Conservation (phyloP, 2,113 vertebrate genomes). For the Perccottus glenii region DNA sequence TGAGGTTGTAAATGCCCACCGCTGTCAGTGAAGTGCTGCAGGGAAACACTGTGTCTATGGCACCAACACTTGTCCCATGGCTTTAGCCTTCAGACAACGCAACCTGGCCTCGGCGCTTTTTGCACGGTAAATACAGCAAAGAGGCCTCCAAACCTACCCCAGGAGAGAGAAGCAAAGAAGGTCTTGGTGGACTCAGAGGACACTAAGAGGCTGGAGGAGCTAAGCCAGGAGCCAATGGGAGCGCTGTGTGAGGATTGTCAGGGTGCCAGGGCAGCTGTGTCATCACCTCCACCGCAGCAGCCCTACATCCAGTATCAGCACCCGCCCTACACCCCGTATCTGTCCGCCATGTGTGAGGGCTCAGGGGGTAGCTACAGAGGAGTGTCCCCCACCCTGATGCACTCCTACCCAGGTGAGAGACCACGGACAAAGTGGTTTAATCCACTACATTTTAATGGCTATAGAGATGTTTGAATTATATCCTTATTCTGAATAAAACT, state of each 20-base stretch:
- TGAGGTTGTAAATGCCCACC: slow-evolving; percentile 60
- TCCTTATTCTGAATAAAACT: no score
- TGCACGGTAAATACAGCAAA: slow-evolving; percentile 92
- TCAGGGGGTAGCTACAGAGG: slow-evolving; percentile 90
- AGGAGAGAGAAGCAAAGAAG: slow-evolving; percentile 13
- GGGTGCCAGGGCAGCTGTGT: slow-evolving; percentile 85
- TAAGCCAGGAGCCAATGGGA: slow-evolving; percentile 85
- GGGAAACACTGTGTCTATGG: slow-evolving; percentile 69
- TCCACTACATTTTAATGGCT: no score
- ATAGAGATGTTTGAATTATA: no score
- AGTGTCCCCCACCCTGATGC: slow-evolving; percentile 93
- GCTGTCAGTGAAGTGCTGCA: slow-evolving; percentile 67
- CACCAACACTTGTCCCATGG: slow-evolving; percentile 77
- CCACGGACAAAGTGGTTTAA: no score
- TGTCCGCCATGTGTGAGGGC: slow-evolving; percentile 91
- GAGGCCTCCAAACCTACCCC: slow-evolving; percentile 81
- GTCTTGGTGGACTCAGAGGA: slow-evolving; percentile 86
- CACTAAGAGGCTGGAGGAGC: slow-evolving; percentile 84
- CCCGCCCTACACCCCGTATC: slow-evolving; percentile 87
- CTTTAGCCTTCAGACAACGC: slow-evolving; percentile 92
- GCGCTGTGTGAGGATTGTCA: slow-evolving; percentile 88
- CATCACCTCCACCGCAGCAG: slow-evolving; percentile 92
- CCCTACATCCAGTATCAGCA: slow-evolving; percentile 97
- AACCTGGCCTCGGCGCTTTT: slow-evolving; percentile 88
- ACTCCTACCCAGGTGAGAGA: slow-evolving; percentile 92